phyloP scores from a whole-genome alignment of 2,888 invertebrate species.

The Suillia variegata region DNA sequence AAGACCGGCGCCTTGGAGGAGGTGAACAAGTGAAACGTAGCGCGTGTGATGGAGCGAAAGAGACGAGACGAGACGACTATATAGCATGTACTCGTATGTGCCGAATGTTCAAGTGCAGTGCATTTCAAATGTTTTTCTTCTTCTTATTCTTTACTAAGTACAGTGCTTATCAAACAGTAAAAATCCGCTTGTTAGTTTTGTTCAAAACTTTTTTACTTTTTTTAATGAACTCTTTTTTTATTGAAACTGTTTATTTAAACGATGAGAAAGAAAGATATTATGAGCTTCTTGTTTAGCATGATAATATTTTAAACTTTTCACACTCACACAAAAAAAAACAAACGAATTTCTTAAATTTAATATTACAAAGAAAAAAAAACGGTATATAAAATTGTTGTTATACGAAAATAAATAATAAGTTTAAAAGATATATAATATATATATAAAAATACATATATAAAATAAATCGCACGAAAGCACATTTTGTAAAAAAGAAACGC shows the following conservation, averaged over 20 bases:
- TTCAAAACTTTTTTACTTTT: background rate
- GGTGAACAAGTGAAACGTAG: slow-evolving; percentile 34
- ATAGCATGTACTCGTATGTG: background rate
- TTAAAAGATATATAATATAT: slow-evolving; percentile 10
- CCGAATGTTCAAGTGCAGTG: slow-evolving; percentile 1
- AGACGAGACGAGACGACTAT: background rate
- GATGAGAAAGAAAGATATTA: no score
- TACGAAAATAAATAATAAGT: slow-evolving; percentile 4
- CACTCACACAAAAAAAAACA: slow-evolving; percentile 26
- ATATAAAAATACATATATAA: background rate
- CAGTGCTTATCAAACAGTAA: background rate
- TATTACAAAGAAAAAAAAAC: slow-evolving; percentile 27
- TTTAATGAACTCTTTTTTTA: no score
- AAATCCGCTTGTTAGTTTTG: no score
- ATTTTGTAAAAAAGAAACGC: background rate
- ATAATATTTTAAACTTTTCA: no score
- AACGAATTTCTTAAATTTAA: slow-evolving; percentile 44
- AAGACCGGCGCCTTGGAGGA: slow-evolving; percentile 56
- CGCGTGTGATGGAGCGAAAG: background rate
- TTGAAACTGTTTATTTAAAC: no score
- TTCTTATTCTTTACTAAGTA: no score
- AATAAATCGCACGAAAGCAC: background rate
- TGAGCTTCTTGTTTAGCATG: slow-evolving; percentile 37
- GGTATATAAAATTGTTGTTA: slow-evolving; percentile 7
- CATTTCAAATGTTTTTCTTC: background rate